phyloP scores from a whole-genome alignment of 2,113 vertebrate genomes.

The Oophaga pumilio region DNA sequence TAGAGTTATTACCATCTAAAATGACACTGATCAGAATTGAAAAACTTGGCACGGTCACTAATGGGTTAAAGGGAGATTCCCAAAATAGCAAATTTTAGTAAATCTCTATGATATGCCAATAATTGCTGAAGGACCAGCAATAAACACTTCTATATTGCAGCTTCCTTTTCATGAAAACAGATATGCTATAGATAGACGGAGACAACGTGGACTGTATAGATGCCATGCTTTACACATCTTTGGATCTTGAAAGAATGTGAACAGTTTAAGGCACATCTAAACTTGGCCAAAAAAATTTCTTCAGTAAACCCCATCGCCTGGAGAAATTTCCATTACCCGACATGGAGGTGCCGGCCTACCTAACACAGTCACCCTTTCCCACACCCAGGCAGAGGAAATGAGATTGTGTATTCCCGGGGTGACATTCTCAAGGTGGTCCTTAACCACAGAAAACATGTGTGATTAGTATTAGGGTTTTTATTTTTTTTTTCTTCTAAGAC shows the following conservation, averaged over 20 bases:
- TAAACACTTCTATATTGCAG: no score
- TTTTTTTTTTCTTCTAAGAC: constrained; percentile 13
- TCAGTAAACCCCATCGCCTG: background rate
- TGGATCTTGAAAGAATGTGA: background rate
- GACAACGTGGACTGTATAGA: no score
- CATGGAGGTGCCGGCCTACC: background rate
- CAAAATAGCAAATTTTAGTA: no score
- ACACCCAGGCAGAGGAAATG: constrained; percentile 19
- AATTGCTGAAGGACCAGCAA: no score
- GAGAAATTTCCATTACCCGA: background rate
- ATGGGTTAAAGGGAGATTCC: no score
- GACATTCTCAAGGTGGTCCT: constrained; percentile 1
- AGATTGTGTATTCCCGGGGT: background rate
- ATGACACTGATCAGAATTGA: no score
- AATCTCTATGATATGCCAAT: no score
- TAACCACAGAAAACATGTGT: constrained; percentile 29
- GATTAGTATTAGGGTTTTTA: constrained; percentile 54
- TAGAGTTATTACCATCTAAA: no score
- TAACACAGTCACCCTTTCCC: background rate
- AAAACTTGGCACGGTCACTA: no score
- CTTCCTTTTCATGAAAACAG: no score
- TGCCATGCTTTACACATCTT: background rate
- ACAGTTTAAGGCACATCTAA: background rate
- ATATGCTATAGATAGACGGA: no score
- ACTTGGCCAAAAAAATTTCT: background rate